These are phyloP conservation scores for Pinctada fucata DNA, from an alignment of 2,888 invertebrate species.

Conservation along the genomic window DNA sequence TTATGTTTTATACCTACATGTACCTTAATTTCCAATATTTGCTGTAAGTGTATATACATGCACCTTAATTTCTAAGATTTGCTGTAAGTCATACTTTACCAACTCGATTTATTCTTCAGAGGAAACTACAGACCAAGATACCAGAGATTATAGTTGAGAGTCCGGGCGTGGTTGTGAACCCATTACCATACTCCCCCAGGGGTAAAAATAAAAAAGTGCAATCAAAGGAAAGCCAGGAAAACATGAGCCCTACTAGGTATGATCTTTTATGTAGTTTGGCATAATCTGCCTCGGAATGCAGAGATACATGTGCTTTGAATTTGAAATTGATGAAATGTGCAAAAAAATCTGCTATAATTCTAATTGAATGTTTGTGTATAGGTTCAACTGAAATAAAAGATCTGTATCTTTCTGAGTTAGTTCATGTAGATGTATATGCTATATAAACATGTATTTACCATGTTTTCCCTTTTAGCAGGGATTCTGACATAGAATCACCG, in stretches of 20 bases:
- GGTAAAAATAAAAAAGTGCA: slow-evolving; percentile 24
- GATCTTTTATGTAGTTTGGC: too few species aligned
- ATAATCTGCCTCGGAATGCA: neutral
- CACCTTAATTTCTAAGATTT: neutral
- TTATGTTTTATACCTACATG: too few species aligned
- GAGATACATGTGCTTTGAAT: neutral
- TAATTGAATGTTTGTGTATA: neutral
- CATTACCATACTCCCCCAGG: slow-evolving; percentile 59
- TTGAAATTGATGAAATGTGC: neutral
- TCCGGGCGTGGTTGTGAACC: slow-evolving; percentile 70
- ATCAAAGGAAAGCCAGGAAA: slow-evolving; percentile 19
- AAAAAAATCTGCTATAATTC: neutral
- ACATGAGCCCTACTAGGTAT: neutral
- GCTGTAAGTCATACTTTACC: too few species aligned
- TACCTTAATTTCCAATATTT: too few species aligned
- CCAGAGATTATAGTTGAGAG: slow-evolving; percentile 70
- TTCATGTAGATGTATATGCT: too few species aligned
- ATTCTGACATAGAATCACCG: slow-evolving; percentile 26
- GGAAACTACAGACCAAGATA: slow-evolving; percentile 45
- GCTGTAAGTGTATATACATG: neutral
- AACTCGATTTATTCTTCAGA: slow-evolving; percentile 32
- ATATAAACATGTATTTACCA: too few species aligned
- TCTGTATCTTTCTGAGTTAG: too few species aligned
- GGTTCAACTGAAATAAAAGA: neutral
- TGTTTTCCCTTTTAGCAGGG: neutral